Conservation (phyloP, 1,140 invertebrate genomes). For the Zaprionus gabonicus region DNA sequence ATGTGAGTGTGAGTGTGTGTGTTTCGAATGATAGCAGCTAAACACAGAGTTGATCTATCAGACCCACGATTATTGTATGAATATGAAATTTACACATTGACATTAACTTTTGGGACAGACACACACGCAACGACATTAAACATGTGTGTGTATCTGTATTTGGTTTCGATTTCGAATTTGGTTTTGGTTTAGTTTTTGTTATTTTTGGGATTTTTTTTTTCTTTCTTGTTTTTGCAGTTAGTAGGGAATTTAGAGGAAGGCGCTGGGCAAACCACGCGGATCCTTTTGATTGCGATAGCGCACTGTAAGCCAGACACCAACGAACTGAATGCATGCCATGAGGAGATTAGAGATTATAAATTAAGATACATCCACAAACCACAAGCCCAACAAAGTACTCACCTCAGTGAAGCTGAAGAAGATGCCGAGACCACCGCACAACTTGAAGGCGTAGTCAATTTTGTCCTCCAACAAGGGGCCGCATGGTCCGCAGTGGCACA, state of each 20-base stretch:
- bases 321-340: constrained; percentile 90
- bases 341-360: constrained; percentile 42
- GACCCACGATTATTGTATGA: constrained; percentile 59
- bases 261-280: constrained; percentile 96
- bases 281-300: constrained; percentile 99
- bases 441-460: constrained; percentile 94
- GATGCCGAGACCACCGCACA: constrained; percentile 95
- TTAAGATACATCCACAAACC: constrained; percentile 10
- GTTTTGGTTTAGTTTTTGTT: constrained; percentile 11
- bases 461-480: constrained; percentile 90
- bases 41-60: constrained; percentile 33
- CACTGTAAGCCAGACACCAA: constrained; percentile 98
- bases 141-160: constrained; percentile 21
- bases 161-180: constrained; percentile 12
- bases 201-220: constrained; percentile 26
- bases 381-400: constrained; percentile 61
- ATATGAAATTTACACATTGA: constrained; percentile 69
- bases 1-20: constrained; percentile 23
- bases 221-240: constrained; percentile 39
- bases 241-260: constrained; percentile 92
- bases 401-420: constrained; percentile 99
- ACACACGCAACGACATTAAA: constrained; percentile 23
- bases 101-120: constrained; percentile 52
- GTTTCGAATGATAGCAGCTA: constrained; percentile 16
- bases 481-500: constrained; percentile 90